These are phyloP conservation scores for Chrysemys picta DNA, from an alignment of 2,113 vertebrate species.

Conservation along the genomic window DNA sequence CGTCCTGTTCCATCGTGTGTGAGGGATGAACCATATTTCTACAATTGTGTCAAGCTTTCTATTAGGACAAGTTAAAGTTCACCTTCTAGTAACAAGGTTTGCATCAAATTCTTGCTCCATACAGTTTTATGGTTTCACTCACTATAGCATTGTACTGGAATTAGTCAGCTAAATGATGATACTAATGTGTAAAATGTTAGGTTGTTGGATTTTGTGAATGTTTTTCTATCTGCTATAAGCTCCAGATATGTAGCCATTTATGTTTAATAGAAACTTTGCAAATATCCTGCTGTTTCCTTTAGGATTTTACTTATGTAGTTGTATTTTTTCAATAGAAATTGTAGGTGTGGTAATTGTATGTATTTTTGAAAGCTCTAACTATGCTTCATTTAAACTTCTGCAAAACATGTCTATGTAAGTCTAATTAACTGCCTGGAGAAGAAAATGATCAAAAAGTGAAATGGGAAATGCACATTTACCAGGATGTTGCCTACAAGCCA, in stretches of 20 bases:
- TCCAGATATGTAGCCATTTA: background rate
- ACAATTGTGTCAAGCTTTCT: background rate
- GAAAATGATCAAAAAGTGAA: conserved; percentile 77
- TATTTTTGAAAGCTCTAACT: conserved; percentile 75
- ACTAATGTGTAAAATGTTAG: background rate
- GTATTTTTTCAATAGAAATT: conserved; percentile 72
- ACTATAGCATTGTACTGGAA: background rate
- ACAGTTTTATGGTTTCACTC: background rate
- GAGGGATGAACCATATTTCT: accelerated
- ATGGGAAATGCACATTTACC: conserved; percentile 67
- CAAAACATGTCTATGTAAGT: conserved; percentile 72
- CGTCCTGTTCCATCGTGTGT: background rate
- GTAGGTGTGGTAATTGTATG: conserved; percentile 76
- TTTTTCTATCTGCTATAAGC: background rate
- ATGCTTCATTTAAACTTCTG: conserved; percentile 76
- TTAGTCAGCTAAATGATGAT: accelerated
- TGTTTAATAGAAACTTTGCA: conserved; percentile 41
- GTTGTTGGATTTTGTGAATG: background rate
- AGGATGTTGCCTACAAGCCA: conserved; percentile 74
- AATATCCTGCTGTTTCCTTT: conserved; percentile 42
- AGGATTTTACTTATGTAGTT: conserved; percentile 53
- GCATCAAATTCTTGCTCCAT: background rate
- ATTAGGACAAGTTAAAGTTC: background rate
- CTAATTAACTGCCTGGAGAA: conserved; percentile 76
- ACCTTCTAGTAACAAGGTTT: background rate